Conservation (phyloP, 2,113 vertebrate genomes). For the Elephas maximus region DNA sequence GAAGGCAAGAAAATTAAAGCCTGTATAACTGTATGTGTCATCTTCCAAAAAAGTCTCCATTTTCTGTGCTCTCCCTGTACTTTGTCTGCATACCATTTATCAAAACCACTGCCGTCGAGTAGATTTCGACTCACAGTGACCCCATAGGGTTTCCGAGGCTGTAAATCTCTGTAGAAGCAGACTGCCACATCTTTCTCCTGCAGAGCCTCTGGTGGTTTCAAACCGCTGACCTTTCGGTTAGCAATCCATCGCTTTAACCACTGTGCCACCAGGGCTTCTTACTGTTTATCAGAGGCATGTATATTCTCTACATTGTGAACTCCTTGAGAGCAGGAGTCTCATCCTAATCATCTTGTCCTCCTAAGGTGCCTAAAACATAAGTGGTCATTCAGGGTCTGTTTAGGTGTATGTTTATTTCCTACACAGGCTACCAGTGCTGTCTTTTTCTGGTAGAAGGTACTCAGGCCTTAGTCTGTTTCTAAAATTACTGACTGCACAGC, state of each 20-base stretch:
- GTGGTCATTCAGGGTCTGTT: not conserved
- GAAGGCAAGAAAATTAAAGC: slow-evolving; percentile 33
- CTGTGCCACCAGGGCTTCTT: no score
- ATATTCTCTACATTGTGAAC: not conserved
- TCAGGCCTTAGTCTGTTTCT: slow-evolving; percentile 10
- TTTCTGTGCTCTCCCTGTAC: not conserved
- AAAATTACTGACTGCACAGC: not conserved
- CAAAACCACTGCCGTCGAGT: no score
- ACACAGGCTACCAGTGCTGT: not conserved
- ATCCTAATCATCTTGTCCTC: not conserved
- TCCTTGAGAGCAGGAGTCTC: not conserved
- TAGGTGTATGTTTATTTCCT: not conserved
- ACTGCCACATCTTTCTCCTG: no score
- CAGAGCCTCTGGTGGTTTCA: no score
- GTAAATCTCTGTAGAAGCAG: no score
- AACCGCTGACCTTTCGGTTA: no score
- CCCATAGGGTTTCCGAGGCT: no score
- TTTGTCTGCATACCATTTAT: not conserved
- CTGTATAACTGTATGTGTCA: not conserved
- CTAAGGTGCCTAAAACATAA: not conserved
- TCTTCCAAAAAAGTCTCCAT: not conserved
- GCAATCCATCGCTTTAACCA: no score
- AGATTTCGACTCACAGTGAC: no score
- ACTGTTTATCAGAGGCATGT: not conserved
- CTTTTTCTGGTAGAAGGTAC: not conserved